Base-by-base conservation (phyloP, 1,140 invertebrate genomes). In the Lordiphosa collinella region DNA sequence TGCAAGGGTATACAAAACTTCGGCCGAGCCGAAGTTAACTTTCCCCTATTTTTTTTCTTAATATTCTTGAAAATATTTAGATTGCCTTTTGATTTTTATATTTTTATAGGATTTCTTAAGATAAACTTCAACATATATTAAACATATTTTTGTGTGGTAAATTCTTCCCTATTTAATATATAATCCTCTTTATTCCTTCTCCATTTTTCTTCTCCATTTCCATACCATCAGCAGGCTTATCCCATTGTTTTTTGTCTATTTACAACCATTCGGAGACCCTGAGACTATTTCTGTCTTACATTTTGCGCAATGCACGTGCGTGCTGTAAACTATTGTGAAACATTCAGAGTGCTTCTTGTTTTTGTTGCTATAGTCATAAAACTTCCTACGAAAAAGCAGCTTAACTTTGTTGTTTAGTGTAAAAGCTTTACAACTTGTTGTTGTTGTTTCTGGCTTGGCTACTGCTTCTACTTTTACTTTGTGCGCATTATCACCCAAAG, bases 391-490 rank as follows among this genome's bases (percentile, higher is more conserved):
- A 61, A 61, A 61, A 48, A 61, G 48, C 63, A 60, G 66, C 76
- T 84, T 82, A 82, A 82, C 76, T 80, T 84, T 80, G 75, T 80
- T 80, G 75, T 82, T 82, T 80, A 82, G 75, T 80, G 75, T 82
- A 80, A 80, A 80, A 80, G 75, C 70, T 73, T 72, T 72, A 53
- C 53, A 66, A 68, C 56, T 66, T 48, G 41, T 38, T 70, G 16
- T 54, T 41, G 36, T 51, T 41, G 36, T 58, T 58, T 51, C 41
- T 14, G 11, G 46, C 41, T 36, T 63, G 12, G n/a, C 34, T 66
- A 48, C 31, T 59, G 66, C 71, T 35, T 48, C 53, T 72, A 66
- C 75, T 79, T 79, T 79, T 79, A 79, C 74, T 80, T 79, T 80
- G 75, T 75, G 38, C 60, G 51, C 75, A 82, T 80, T 80, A 80